Conservation (phyloP, 2,113 vertebrate species). For the Alosa alosa region DNA sequence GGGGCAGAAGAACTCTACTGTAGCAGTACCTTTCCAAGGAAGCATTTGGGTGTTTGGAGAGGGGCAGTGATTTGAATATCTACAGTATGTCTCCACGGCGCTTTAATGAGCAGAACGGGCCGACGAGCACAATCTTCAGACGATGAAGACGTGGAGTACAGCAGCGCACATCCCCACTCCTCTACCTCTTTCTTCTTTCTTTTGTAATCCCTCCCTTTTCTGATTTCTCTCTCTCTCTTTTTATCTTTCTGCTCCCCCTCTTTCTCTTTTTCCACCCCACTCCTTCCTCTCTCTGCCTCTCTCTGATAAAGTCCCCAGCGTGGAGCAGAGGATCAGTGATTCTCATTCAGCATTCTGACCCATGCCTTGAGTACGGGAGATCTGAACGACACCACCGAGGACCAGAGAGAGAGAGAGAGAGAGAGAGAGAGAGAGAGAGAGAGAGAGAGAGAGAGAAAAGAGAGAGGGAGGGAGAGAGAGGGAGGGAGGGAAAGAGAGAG, state of each 20-base stretch:
- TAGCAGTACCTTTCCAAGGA: too few relatives aligned
- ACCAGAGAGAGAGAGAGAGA: neutral
- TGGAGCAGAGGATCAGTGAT: too few relatives aligned
- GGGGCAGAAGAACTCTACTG: too few relatives aligned
- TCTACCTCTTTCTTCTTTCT: neutral
- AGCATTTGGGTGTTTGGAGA: too few relatives aligned
- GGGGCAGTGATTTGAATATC: too few relatives aligned
- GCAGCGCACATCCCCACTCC: too few relatives aligned
- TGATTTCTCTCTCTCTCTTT: neutral
- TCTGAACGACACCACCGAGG: constrained; percentile 41
- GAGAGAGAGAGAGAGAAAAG: neutral
- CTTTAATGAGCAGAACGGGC: too few relatives aligned
- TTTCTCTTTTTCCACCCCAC: neutral
- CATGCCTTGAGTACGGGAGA: constrained; percentile 56
- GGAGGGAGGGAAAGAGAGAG: neutral
- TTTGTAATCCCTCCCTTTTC: neutral
- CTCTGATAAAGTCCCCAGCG: too few relatives aligned
- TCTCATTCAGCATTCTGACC: constrained; percentile 38
- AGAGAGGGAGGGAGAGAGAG: neutral
- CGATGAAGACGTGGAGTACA: too few relatives aligned
- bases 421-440: neutral
- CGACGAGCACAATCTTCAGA: too few relatives aligned
- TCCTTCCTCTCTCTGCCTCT: neutral
- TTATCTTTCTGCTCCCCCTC: neutral
- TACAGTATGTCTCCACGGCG: too few relatives aligned